Percentiles rank a stretch among this genome's conserved stretches.
phyloP scores from a whole-genome alignment of 2,113 vertebrate genomes.

The Nettapus auritus region DNA sequence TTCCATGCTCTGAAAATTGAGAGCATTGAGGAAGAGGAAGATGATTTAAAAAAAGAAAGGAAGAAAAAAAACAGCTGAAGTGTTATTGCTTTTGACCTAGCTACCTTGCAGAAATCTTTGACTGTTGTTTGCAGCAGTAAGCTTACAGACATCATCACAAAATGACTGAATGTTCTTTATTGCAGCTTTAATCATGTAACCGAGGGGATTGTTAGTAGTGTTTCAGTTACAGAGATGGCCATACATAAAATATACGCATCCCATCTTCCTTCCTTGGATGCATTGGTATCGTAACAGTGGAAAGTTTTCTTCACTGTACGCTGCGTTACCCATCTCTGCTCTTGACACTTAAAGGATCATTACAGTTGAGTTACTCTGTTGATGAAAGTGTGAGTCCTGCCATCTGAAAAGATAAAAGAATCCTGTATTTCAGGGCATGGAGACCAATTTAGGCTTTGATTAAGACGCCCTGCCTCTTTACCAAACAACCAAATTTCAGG shows the following conservation, averaged over 20 bases:
- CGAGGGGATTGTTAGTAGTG: background rate
- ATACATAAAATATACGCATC: background rate
- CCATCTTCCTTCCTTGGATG: background rate
- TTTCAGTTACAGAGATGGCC: background rate
- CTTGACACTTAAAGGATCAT: background rate
- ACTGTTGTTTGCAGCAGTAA: background rate
- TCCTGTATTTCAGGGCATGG: background rate
- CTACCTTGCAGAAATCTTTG: background rate
- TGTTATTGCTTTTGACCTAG: background rate
- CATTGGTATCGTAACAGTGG: background rate
- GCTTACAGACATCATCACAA: background rate
- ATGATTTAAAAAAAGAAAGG: background rate
- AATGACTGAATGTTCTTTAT: background rate
- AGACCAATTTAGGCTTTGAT: background rate
- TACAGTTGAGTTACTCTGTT: background rate
- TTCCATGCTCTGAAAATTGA: background rate
- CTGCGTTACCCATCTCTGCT: background rate
- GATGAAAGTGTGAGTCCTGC: background rate
- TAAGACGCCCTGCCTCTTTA: background rate
- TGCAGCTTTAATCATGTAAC: background rate
- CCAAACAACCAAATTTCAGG: background rate
- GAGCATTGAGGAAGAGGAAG: background rate
- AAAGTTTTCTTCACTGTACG: background rate
- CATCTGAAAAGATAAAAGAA: background rate
- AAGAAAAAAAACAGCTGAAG: background rate